These are phyloP conservation scores for Sisyra nigra DNA, from an alignment of 2,888 invertebrate species.

Conservation along the genomic window DNA sequence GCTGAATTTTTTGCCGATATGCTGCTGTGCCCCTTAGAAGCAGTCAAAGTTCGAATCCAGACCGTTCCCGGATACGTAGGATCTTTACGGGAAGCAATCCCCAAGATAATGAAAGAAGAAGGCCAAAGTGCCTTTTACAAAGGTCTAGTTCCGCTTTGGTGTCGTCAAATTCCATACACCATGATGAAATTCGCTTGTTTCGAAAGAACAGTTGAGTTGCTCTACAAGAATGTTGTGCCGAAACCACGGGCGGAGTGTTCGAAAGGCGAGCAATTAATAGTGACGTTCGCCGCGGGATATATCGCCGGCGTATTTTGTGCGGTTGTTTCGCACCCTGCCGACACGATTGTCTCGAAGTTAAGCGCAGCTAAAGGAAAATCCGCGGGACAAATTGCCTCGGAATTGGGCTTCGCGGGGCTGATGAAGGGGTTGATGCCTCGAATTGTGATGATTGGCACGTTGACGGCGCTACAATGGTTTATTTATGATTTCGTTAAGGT, in stretches of 20 bases:
- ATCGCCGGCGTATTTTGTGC: conserved; percentile 99
- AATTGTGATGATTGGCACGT: conserved; percentile 93
- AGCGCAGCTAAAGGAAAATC: conserved; percentile 78
- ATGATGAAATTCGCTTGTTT: conserved; percentile 99
- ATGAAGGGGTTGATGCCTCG: conserved; percentile 86
- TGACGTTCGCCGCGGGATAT: conserved; percentile 89
- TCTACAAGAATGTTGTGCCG: conserved; percentile 85
- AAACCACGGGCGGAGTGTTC: conserved; percentile 83
- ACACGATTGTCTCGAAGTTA: conserved; percentile 90
- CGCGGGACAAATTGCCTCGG: conserved; percentile 52
- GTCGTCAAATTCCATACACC: conserved; percentile 96
- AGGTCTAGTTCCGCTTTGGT: conserved; percentile 90
- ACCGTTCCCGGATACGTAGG: conserved; percentile 86
- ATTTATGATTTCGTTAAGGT: conserved; percentile 95
- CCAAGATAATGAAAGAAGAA: conserved; percentile 80
- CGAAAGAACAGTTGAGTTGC: conserved; percentile 84
- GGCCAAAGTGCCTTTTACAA: conserved; percentile 89
- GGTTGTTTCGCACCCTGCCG: conserved; percentile 96
- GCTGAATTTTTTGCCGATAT: conserved; percentile 99
- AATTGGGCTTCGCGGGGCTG: conserved; percentile 56
- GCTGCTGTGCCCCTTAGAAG: conserved; percentile 90
- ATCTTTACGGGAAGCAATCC: conserved; percentile 77
- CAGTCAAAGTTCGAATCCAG: conserved; percentile 91
- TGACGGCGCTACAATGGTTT: conserved; percentile 93
- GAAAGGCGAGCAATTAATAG: conserved; percentile 84